Evolutionary conservation across 37 sponge, comb jelly and placozoan genomes (phyloP), one percentile per base, ranked within the genome.

Genomic region (Mnemiopsis leidyi): DNA sequence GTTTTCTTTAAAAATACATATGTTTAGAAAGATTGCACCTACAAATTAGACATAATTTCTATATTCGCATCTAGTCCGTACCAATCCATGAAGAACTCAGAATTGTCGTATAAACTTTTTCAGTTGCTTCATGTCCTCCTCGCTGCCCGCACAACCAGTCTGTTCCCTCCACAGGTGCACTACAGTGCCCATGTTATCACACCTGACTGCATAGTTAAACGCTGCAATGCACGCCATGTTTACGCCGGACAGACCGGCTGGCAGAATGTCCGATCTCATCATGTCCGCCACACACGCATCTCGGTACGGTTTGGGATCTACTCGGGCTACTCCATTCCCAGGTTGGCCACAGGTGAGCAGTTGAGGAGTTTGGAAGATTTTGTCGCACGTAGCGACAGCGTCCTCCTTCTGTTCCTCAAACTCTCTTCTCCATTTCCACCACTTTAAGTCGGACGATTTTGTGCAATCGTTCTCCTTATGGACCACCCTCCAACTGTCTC

Each of bases 401-500:
- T 85, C 90, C 2, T 3, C 26, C 39, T 37, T 38, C 48, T 21
- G 33, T 39, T 85, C 26, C 61, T 29, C 61, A 37, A 40, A 85
- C 48, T 85, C 90, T 39, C 26, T 18, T 61, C 36, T 37, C 90
- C 90, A 85, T 7, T 85, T 26, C 90, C 90, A 85, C 29, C 0
- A 0, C 18, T 33, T 1, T 36, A 77, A 32, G 36, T 26, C 32
- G 26, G 40, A 23, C 13, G 90, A 36, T 21, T n/a, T 39, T 16
- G 40, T n/a, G 29, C 90, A 85, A 39, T 39, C 24, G 61, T 40
- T 40, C 13, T 48, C 61, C 0, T 29, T 23, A 1, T 21, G 24
- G 61, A 36, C 90, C 7, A 79, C 36, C 48, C 29, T 40, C 90
- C 90, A 85, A 61, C 61, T 85, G 61, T 85, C 90, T 39, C 90